Evolutionary conservation across 2,797 vertebrate genomes (phyloP), one percentile per base, ranked within the genome.

Genomic region (Otus scops): DNA sequence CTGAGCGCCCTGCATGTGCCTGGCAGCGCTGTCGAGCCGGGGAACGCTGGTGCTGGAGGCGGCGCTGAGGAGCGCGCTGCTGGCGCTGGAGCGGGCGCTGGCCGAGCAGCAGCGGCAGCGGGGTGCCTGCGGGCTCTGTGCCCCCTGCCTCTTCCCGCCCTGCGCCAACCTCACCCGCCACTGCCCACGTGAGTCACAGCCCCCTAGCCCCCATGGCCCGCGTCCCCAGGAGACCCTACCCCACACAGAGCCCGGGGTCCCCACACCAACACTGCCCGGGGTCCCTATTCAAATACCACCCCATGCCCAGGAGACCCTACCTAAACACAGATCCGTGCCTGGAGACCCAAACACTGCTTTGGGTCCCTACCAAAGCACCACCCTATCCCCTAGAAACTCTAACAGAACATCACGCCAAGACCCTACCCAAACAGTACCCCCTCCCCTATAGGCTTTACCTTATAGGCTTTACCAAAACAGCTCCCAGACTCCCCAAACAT

Each of bases 11-110:
- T 68, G 34, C 32, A 0, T 92, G 54, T 88, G 56, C 56, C 60
- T 27, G 76, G 54, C 97, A 99, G 99, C 98, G 2, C 97, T 99
- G 81, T 99, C 99, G 0, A 98, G 98, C 87, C 98, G 98, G 7
- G 99, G 99, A 26, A 99, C 99, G 0, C 97, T 99, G 95, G 99
- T 99, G 57, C 91, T 99, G 77, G 99, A 99, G 97, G 98, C 98
- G 0, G 99, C 99, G 5, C 98, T 99, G 98, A 98, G 98, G 39
- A 98, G 97, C 0, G 99, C 99, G 1, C 96, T 98, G 78, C 98
- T 98, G 69, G 97, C 99, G 0, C 94, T 99, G 11, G 98, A 99
- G 23, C 95, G 63, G 8, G 98, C 98, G 0, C 96, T 97, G 7
- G 98, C 97, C 1, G 98, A 99, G 88, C 98, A 98, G 70, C 97